A percentile compares a stretch with the other conserved stretches of the same genome.
Conservation (phyloP, 2,888 invertebrate species). For the Labia minor region DNA sequence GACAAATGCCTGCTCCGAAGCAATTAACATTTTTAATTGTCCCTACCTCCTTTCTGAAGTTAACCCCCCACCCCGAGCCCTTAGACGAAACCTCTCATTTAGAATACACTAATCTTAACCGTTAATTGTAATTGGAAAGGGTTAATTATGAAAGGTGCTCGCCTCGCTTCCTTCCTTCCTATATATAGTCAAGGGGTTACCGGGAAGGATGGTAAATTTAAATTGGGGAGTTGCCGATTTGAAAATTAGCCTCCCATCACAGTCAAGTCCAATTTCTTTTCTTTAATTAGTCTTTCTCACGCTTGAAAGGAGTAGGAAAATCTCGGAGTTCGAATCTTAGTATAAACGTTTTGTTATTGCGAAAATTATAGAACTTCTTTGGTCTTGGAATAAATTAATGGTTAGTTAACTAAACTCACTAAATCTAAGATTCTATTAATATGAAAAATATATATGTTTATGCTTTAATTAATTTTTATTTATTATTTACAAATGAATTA, state of each 20-base stretch:
- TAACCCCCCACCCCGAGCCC: not conserved
- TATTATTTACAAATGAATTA: no score
- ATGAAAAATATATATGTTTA: no score
- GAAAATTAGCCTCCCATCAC: not conserved
- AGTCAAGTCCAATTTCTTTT: not conserved
- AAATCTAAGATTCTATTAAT: no score
- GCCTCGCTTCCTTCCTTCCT: not conserved
- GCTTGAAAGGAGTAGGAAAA: not conserved
- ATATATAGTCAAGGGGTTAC: not conserved
- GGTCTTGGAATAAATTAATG: no score
- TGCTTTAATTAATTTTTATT: no score
- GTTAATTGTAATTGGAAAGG: conserved; percentile 26
- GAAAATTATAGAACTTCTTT: no score
- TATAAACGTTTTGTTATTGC: no score
- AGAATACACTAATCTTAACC: conserved; percentile 23
- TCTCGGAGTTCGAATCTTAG: no score
- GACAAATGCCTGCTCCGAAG: not conserved
- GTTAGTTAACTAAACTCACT: no score
- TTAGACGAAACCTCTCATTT: not conserved
- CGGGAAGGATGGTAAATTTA: conserved; percentile 16
- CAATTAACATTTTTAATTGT: conserved; percentile 23
- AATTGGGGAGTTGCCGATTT: conserved; percentile 21
- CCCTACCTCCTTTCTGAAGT: conserved; percentile 15
- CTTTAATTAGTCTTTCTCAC: conserved; percentile 19
- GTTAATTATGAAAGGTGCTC: conserved; percentile 19